phyloP scores from a whole-genome alignment of 2,888 invertebrate species.

The Tupiocoris notatus region DNA sequence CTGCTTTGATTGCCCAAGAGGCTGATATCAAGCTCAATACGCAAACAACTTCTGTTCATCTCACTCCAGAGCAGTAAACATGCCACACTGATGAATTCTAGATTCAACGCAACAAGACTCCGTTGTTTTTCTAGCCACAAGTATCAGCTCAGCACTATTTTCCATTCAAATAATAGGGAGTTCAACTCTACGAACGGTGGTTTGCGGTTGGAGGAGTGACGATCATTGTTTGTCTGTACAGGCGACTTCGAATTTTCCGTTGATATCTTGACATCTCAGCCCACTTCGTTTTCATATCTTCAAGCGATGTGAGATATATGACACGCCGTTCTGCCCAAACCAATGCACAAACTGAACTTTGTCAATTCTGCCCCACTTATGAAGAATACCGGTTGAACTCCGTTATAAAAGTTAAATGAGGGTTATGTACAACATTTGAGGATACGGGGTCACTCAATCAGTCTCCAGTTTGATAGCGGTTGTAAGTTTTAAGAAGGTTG shows the following conservation, averaged over 20 bases:
- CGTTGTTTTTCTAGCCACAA: background rate
- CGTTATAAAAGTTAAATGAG: too few species aligned
- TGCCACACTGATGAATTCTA: background rate
- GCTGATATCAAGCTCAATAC: too few species aligned
- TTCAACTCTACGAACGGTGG: conserved; percentile 4
- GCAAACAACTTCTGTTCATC: too few species aligned
- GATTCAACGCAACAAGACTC: background rate
- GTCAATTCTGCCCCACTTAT: too few species aligned
- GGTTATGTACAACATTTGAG: too few species aligned
- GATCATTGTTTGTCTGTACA: conserved; percentile 15
- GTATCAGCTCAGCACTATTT: background rate
- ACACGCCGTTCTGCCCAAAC: conserved; percentile 21
- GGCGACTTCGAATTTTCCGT: conserved; percentile 7
- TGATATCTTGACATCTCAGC: conserved; percentile 13
- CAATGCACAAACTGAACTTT: background rate
- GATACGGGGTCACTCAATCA: too few species aligned
- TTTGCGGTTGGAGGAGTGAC: conserved; percentile 12
- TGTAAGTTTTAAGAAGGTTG: too few species aligned
- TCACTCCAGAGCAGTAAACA: background rate
- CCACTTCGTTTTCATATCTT: conserved; percentile 19
- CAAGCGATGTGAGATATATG: conserved; percentile 12
- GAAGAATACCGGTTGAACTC: too few species aligned
- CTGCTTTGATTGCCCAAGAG: too few species aligned
- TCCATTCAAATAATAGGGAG: background rate
- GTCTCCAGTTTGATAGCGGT: too few species aligned